Conservation (phyloP, 1,140 invertebrate species). For the Ceratina japonica region DNA sequence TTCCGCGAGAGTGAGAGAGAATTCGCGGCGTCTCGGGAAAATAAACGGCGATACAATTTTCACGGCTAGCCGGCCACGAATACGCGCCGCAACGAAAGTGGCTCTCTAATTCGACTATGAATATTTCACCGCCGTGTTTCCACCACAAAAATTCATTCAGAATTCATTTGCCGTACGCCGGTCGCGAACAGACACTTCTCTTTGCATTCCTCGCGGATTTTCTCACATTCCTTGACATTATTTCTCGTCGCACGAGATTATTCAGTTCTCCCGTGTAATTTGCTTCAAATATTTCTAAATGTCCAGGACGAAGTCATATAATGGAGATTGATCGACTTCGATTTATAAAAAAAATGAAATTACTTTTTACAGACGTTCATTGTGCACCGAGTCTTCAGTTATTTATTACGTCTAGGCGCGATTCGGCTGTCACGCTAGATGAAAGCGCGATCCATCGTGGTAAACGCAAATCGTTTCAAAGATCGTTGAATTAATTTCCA, state of each 20-base stretch:
- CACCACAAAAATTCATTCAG: conserved; percentile 22
- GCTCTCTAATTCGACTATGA: conserved; percentile 25
- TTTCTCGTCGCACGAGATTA: too few species aligned
- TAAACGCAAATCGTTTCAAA: background rate
- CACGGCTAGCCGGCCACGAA: conserved; percentile 36
- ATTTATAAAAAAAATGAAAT: too few species aligned
- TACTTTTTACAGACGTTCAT: too few species aligned
- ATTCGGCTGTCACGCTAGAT: background rate
- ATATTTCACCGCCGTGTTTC: conserved; percentile 2
- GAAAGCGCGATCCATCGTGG: background rate
- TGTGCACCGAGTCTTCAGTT: too few species aligned
- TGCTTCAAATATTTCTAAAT: too few species aligned
- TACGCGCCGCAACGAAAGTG: conserved; percentile 50
- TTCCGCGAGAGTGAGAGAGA: background rate
- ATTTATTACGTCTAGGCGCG: too few species aligned
- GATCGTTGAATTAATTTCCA: conserved; percentile 1
- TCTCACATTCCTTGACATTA: too few species aligned
- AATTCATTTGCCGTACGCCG: background rate
- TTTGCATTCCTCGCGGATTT: too few species aligned
- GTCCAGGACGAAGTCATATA: too few species aligned
- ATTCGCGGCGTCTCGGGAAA: background rate
- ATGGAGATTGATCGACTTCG: too few species aligned
- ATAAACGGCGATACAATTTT: conserved; percentile 54
- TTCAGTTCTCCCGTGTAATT: too few species aligned
- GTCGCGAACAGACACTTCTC: too few species aligned